phyloP scores from a whole-genome alignment of 2,888 invertebrate species.

The Lottia gigantea region DNA sequence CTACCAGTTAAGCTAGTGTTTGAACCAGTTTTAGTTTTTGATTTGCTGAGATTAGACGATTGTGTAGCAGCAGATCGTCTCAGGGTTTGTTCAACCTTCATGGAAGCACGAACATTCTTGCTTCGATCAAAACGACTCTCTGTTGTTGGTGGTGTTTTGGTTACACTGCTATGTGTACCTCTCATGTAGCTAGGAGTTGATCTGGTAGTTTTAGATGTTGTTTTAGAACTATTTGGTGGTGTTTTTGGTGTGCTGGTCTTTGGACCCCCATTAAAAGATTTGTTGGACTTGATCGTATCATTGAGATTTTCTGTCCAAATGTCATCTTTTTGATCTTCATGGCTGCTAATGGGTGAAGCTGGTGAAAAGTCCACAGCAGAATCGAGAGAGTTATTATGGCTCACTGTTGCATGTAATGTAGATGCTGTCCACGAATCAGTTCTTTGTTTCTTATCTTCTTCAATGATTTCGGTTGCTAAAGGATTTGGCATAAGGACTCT shows the following conservation, averaged over 20 bases:
- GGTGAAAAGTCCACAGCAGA: constrained; percentile 44
- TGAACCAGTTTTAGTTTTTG: neutral
- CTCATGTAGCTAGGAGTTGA: constrained; percentile 56
- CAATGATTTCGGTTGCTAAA: constrained; percentile 20
- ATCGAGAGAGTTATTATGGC: constrained; percentile 34
- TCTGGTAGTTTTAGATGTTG: constrained; percentile 36
- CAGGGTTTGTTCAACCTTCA: constrained; percentile 31
- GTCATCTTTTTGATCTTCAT: constrained; percentile 52
- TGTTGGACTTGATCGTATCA: constrained; percentile 24
- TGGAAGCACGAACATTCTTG: constrained; percentile 31
- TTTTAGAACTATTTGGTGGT: constrained; percentile 21
- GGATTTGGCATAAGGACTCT: neutral
- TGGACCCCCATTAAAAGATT: constrained; percentile 20
- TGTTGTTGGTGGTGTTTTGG: constrained; percentile 30
- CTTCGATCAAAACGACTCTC: constrained; percentile 29
- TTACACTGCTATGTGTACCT: constrained; percentile 43
- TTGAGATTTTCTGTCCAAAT: constrained; percentile 39
- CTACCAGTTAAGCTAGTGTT: constrained; percentile 35
- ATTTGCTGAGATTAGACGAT: constrained; percentile 26
- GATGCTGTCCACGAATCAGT: constrained; percentile 58
- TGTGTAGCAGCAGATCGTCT: constrained; percentile 26
- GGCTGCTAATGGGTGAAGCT: constrained; percentile 52
- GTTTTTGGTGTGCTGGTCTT: constrained; percentile 30
- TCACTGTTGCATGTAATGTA: constrained; percentile 40
- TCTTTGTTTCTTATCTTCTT: constrained; percentile 48